Conservation (phyloP, 2,888 invertebrate species). For the Tachystola acroxantha region DNA sequence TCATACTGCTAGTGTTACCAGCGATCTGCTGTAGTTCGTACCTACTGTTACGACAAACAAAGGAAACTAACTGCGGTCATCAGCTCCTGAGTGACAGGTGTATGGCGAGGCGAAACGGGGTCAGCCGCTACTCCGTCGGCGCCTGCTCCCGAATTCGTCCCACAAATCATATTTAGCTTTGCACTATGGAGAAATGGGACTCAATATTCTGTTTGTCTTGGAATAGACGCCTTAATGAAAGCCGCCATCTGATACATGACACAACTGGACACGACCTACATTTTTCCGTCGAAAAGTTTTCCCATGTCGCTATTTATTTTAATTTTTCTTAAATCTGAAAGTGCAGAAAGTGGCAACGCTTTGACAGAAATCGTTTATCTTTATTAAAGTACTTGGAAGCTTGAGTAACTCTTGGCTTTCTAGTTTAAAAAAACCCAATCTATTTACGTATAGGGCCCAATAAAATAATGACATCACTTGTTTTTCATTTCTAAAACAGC, state of each 20-base stretch:
- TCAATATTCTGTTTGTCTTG: conserved; percentile 59
- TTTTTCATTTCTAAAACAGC: no score
- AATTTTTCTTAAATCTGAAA: not conserved
- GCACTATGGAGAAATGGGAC: conserved; percentile 52
- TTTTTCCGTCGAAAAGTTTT: conserved; percentile 18
- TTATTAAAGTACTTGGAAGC: no score
- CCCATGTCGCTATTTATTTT: conserved; percentile 1
- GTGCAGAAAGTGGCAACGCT: no score
- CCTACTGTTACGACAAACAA: no score
- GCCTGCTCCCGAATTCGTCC: conserved; percentile 48
- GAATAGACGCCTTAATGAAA: conserved; percentile 55
- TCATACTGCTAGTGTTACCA: no score
- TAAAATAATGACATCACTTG: no score
- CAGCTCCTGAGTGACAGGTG: conserved; percentile 18
- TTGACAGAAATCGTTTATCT: no score
- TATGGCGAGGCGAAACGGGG: conserved; percentile 37
- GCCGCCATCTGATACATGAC: conserved; percentile 44
- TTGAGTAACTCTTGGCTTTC: no score
- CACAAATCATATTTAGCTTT: conserved; percentile 69
- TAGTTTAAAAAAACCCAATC: no score
- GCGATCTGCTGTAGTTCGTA: no score
- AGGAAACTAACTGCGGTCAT: not conserved
- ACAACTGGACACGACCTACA: conserved; percentile 39
- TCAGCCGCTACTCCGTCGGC: conserved; percentile 38
- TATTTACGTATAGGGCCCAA: no score